phyloP scores from a whole-genome alignment of 2,797 vertebrate genomes.

The Botia almorhae region DNA sequence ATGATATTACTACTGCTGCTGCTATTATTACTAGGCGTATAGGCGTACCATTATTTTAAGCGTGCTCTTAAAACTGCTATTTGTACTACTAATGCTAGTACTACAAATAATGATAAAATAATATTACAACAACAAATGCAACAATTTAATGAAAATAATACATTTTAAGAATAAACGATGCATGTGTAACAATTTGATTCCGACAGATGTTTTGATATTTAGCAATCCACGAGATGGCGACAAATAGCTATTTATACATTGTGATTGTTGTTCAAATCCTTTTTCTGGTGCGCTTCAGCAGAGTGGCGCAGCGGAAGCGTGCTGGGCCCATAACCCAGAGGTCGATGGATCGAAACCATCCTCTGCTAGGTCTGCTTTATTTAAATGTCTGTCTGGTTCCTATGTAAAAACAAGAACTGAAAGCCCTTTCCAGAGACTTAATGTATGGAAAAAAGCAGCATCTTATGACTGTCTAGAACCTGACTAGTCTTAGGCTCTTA shows the following conservation, averaged over 20 bases:
- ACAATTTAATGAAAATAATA: not conserved
- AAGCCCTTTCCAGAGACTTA: too few relatives aligned
- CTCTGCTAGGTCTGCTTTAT: constrained; percentile 71
- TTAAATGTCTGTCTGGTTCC: too few relatives aligned
- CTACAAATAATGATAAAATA: not conserved
- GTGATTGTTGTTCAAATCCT: too few relatives aligned
- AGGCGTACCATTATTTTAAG: too few relatives aligned
- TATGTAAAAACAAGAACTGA: too few relatives aligned
- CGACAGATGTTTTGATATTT: constrained; percentile 14
- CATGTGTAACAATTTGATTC: not conserved
- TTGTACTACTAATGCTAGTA: not conserved
- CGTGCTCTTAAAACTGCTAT: not conserved
- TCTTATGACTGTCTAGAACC: too few relatives aligned
- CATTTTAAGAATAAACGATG: too few relatives aligned
- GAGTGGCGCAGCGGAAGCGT: constrained; percentile 85
- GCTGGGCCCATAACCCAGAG: constrained; percentile 85
- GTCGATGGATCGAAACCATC: constrained; percentile 84
- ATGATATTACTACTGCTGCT: not conserved
- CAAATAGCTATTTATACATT: not conserved
- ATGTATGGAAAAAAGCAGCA: too few relatives aligned
- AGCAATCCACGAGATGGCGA: constrained; percentile 31
- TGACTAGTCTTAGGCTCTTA: too few relatives aligned
- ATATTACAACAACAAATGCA: not conserved
- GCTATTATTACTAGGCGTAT: not conserved
- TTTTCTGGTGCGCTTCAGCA: constrained; percentile 65